Conservation (phyloP, 2,888 invertebrate species). For the Tholera decimalis region DNA sequence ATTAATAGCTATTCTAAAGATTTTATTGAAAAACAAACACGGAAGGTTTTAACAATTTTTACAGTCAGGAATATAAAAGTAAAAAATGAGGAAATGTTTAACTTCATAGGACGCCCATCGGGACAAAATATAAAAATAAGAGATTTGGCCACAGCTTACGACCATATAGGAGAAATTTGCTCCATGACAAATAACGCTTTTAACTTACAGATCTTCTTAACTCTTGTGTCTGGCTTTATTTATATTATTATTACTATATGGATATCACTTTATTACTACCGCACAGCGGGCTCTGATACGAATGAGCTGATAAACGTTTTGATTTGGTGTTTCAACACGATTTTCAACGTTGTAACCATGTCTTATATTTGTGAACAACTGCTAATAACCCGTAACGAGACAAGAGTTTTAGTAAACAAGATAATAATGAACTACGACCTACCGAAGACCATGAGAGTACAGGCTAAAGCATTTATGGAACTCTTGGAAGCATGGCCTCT, state of each 20-base stretch:
- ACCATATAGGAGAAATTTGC: constrained; percentile 74
- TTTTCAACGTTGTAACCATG: constrained; percentile 70
- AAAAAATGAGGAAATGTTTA: constrained; percentile 57
- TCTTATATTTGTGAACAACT: constrained; percentile 75
- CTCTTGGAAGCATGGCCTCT: constrained; percentile 79
- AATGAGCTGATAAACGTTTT: constrained; percentile 66
- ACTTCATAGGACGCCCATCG: constrained; percentile 69
- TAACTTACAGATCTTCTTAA: constrained; percentile 79
- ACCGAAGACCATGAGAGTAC: constrained; percentile 73
- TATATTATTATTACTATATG: constrained; percentile 76
- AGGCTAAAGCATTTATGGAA: constrained; percentile 81
- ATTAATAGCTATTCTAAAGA: constrained; percentile 73
- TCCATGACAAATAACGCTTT: constrained; percentile 73
- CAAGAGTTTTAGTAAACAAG: constrained; percentile 78
- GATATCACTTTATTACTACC: constrained; percentile 72
- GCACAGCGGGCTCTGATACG: constrained; percentile 55
- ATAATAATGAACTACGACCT: constrained; percentile 80
- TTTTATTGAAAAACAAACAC: constrained; percentile 69
- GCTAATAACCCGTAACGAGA: constrained; percentile 68
- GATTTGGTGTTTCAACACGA: constrained; percentile 70
- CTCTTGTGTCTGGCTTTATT: constrained; percentile 75
- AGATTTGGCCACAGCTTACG: constrained; percentile 74
- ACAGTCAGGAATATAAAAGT: constrained; percentile 44
- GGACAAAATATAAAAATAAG: constrained; percentile 71
- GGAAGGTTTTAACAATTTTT: constrained; percentile 61